Evolutionary conservation across 2,113 vertebrate genomes (phyloP), one percentile per base, ranked within the genome.

Genomic region (Anarhynchus alexandrinus): DNA sequence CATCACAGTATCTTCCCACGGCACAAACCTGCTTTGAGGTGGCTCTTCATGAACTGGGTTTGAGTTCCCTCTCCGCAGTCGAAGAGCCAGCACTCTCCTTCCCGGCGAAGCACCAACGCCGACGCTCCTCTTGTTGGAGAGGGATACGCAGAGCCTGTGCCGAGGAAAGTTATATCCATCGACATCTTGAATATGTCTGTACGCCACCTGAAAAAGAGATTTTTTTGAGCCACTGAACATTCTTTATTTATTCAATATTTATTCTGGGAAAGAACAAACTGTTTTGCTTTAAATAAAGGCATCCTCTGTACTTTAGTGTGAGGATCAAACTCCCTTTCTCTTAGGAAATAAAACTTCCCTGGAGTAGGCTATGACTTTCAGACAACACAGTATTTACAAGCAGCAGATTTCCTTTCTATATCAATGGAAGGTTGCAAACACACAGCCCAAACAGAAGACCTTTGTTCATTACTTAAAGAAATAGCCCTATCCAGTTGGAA

Each of bases 1-100:
- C 21, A 1, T 1, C 40, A 4, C 15, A 5, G 10, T 0, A 9
- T 29, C 42, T 6, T 4, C 2, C 4, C 6, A 0, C 12, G 10
- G 81, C 85, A 94, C 98, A 64, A 4, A 99, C 99, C 98, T 96
- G 99, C 98, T 94, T 97, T 96, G 16, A 99, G 98, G 0, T 97
- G 98, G 94, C 99, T 99, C 97, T 95, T 99, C 99, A 99, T 99
- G 54, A 99, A 95, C 38, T 99, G 99, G 0, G 99, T 99, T 93
- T 99, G 99, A 1, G 99, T 99, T 2, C 99, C 99, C 59, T 99
- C 99, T 3, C 99, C 99, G 64, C 99, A 99, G 97, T 99, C 99
- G n/a, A 99, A 99, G 52, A 99, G 98, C 99, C 99, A 99, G 83
- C 98, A 99, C 12, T 99, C 98, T 14, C 99, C 99, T 21, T 99